Evolutionary conservation across 2,113 vertebrate genomes (phyloP), one percentile per base, ranked within the genome.

Genomic region (Sapajus apella): DNA sequence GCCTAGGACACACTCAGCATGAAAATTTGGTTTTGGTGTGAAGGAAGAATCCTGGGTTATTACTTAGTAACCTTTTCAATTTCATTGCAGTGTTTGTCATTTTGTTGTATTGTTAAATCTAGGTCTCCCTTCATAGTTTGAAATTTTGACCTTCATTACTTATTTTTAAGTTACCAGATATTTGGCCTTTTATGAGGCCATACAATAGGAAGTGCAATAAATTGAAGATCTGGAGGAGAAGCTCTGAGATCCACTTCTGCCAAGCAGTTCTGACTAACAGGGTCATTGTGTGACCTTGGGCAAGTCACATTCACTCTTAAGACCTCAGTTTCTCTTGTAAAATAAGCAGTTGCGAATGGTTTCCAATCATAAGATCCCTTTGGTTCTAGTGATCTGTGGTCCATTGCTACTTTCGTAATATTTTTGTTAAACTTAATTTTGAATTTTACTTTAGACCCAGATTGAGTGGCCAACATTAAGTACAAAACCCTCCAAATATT

Each of bases 391-490:
- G 45, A 70, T 5, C 10, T 70, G 17, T 32, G 13, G 37, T n/a
- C 37, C 43, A 56, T 21, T 40, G 50, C 27, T 96, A 84, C 92
- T 85, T 91, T 35, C 47, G 66, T 50, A 96, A n/a, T 32, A 94
- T 94, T 95, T 88, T 80, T 93, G n/a, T 50, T 30, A 13, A 81
- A 68, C 21, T 86, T 95, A 45, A 70, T 40, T 96, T 73, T 95
- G 75, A 45, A 77, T 81, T 95, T 87, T 81, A 82, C 43, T 93
- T 97, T 73, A 73, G 84, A 87, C 4, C 3, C 27, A 83, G 80
- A 45, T 76, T 81, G 79, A 92, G 81, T 25, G 55, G 52, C 45
- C 32, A 93, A 50, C 18, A 43, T 70, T 93, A 92, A 66, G 10
- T 37, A 90, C 8, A 92, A 40, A 68, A 4, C 7, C 0, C 40